phyloP scores from a whole-genome alignment of 2,888 invertebrate genomes.

The Kryphioiulus occultus region DNA sequence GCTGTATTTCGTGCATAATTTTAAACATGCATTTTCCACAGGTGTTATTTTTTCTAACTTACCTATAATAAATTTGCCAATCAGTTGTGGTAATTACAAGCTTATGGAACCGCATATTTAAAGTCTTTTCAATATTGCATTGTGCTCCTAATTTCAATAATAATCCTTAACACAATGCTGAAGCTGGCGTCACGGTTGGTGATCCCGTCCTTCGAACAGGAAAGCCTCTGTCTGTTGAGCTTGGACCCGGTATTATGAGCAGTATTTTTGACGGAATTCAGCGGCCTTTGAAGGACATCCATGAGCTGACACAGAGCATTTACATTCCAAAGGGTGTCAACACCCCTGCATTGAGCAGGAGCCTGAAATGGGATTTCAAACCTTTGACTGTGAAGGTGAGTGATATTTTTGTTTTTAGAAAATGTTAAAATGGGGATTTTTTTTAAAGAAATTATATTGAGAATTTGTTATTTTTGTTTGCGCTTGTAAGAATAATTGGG shows the following conservation, averaged over 20 bases:
- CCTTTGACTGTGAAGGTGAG: constrained; percentile 77
- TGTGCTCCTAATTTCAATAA: constrained; percentile 64
- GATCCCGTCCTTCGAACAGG: constrained; percentile 98
- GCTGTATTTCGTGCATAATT: no score
- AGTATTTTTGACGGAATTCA: constrained; percentile 99
- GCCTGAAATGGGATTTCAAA: constrained; percentile 89
- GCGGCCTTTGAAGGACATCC: constrained; percentile 94
- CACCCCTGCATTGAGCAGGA: constrained; percentile 85
- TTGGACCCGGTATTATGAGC: constrained; percentile 98
- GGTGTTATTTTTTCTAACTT: no score
- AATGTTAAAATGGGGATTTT: no score
- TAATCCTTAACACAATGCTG: not conserved
- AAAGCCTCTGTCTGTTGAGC: constrained; percentile 97
- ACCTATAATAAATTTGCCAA: no score
- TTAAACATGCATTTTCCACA: no score
- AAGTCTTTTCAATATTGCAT: no score
- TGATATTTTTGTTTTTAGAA: no score
- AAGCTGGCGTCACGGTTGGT: constrained; percentile 98
- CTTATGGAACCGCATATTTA: no score
- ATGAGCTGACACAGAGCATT: constrained; percentile 91
- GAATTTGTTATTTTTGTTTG: not conserved
- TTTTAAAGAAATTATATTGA: no score
- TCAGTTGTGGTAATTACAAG: no score
- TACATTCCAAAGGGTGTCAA: constrained; percentile 99
- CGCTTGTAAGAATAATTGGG: no score